Conservation (phyloP, 1,140 invertebrate species). For the Drosophila neocordata region DNA sequence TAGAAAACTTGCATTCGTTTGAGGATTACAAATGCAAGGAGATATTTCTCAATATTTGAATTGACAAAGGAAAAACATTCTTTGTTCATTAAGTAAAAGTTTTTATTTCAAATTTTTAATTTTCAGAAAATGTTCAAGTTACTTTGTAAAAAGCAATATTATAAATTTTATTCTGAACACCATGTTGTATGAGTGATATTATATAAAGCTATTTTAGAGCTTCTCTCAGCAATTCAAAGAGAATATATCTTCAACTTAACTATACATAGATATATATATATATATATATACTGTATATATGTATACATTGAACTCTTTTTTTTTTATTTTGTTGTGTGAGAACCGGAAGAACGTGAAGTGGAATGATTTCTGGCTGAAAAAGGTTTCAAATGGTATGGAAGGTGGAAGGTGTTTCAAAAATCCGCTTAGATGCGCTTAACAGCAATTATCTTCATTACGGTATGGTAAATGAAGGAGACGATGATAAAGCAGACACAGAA, state of each 20-base stretch:
- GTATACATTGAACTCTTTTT: neutral
- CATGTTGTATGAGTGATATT: neutral
- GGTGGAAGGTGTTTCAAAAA: slow-evolving; percentile 56
- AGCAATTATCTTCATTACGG: slow-evolving; percentile 80
- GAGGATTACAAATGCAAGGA: no score
- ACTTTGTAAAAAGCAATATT: no score
- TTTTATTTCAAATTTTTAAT: no score
- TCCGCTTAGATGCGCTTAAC: slow-evolving; percentile 74
- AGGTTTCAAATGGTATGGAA: neutral
- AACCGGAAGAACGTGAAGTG: neutral
- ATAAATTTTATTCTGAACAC: neutral
- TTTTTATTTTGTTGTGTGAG: neutral
- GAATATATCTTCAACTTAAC: neutral
- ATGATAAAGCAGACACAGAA: slow-evolving; percentile 35
- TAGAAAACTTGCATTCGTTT: no score
- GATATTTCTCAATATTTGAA: no score
- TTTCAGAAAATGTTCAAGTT: no score
- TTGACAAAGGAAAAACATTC: no score
- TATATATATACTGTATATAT: neutral
- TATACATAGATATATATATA: neutral
- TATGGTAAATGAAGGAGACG: slow-evolving; percentile 6
- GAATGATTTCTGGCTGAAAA: neutral
- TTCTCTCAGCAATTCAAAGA: slow-evolving; percentile 25
- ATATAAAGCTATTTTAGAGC: neutral
- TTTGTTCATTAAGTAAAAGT: no score